Evolutionary conservation across 2,797 vertebrate genomes (phyloP).

Genomic region (Sebastes cheni): DNA sequence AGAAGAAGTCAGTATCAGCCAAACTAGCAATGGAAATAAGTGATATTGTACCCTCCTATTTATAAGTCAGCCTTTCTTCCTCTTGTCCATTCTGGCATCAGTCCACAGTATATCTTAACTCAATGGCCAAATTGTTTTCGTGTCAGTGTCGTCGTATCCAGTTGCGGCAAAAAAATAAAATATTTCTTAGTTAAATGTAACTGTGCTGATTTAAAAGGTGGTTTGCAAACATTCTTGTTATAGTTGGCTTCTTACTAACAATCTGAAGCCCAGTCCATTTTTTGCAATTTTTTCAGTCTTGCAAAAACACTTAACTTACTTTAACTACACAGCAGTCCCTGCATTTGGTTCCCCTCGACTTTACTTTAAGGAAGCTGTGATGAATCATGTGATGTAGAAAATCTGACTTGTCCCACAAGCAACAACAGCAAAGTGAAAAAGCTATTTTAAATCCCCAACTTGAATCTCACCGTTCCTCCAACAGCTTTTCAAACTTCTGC

Average conservation of each 20-base stretch:
- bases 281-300: background rate
- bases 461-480: conserved; percentile 92
- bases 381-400: conserved; percentile 38
- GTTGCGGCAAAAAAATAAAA: background rate
- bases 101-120: background rate
- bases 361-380: conserved; percentile 49
- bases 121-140: background rate
- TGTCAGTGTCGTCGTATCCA: background rate
- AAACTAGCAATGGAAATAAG: background rate
- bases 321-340: background rate
- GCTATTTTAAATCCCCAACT: background rate
- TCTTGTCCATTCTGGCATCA: conserved; percentile 1
- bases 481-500: conserved; percentile 91
- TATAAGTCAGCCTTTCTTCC: conserved; percentile 8
- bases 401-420: conserved; percentile 13
- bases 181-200: background rate
- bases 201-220: background rate
- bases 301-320: background rate
- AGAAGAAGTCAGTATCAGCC: background rate
- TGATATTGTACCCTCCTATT: background rate
- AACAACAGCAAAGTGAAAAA: background rate
- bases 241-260: background rate
- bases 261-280: background rate
- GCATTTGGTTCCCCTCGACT: conserved; percentile 2
- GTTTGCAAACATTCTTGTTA: background rate